phyloP scores from a whole-genome alignment of 1,140 invertebrate species.

The Sminthurides bifidus region DNA sequence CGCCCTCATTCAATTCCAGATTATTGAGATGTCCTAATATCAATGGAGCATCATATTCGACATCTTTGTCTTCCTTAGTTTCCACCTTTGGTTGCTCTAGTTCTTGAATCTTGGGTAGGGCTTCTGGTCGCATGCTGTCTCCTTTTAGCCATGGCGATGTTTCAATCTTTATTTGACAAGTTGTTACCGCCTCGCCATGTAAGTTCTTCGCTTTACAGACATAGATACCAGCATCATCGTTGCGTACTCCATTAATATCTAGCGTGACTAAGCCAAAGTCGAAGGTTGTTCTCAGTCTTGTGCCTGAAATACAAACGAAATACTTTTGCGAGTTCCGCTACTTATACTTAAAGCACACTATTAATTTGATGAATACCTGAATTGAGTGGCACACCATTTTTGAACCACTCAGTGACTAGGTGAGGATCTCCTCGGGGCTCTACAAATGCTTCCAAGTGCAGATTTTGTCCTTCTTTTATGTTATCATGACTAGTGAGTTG shows the following conservation, averaged over 20 bases:
- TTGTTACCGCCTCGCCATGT: conserved; percentile 76
- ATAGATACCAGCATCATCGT: conserved; percentile 86
- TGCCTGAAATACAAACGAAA: neutral
- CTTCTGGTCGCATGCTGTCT: conserved; percentile 81
- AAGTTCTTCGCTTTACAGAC: conserved; percentile 80
- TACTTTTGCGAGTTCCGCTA: no score
- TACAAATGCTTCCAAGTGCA: conserved; percentile 85
- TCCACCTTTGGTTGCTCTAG: conserved; percentile 63
- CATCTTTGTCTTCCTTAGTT: conserved; percentile 52
- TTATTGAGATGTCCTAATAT: conserved; percentile 85
- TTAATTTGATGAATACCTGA: no score
- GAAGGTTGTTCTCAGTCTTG: conserved; percentile 52
- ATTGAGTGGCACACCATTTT: conserved; percentile 73
- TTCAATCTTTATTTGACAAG: conserved; percentile 77
- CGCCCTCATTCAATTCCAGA: conserved; percentile 75
- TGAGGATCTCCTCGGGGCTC: conserved; percentile 94
- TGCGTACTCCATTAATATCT: conserved; percentile 70
- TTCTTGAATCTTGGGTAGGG: conserved; percentile 68
- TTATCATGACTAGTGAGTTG: conserved; percentile 77
- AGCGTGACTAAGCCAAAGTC: conserved; percentile 89
- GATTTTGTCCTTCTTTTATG: conserved; percentile 74
- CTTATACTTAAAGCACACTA: neutral
- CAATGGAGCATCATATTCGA: conserved; percentile 67
- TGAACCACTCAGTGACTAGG: conserved; percentile 74
- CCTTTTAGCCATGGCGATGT: conserved; percentile 58